A percentile compares a stretch with the other conserved stretches of the same genome.
phyloP scores from a whole-genome alignment of 35 echinoderm and acorn worm species.

The Heliocidaris tuberculata region DNA sequence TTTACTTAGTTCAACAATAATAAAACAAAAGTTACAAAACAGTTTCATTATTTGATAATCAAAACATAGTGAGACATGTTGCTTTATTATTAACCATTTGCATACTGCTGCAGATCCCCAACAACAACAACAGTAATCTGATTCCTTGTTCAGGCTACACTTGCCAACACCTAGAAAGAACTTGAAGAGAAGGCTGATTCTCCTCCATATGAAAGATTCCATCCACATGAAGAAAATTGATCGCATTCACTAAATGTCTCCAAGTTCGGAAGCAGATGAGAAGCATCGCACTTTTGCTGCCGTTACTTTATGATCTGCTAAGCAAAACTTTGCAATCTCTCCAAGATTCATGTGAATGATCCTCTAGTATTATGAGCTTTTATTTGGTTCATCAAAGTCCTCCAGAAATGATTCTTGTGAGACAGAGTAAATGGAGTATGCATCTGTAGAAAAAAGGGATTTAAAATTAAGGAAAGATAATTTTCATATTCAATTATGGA shows the following conservation, averaged over 20 bases:
- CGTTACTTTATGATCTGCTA: neutral
- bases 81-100: neutral
- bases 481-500: neutral
- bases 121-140: neutral
- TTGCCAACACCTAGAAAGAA: neutral
- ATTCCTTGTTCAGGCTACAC: neutral
- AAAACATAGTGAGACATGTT: neutral
- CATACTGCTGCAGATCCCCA: neutral
- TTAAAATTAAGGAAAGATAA: neutral
- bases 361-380: conserved; percentile 48
- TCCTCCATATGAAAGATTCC: neutral
- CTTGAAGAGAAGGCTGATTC: neutral
- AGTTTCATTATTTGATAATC: too few species aligned
- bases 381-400: conserved; percentile 90
- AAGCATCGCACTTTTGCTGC: neutral
- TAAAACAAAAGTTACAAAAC: too few species aligned
- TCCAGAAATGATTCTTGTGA: conserved; percentile 93
- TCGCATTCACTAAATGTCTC: neutral
- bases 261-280: neutral
- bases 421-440: conserved; percentile 94
- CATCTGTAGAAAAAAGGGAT: conserved; percentile 54
- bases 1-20: too few species aligned
- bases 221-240: neutral
- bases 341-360: neutral
- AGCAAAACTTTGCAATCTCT: neutral